phyloP scores from a whole-genome alignment of 2,888 invertebrate species.

The Cinara cedri region DNA sequence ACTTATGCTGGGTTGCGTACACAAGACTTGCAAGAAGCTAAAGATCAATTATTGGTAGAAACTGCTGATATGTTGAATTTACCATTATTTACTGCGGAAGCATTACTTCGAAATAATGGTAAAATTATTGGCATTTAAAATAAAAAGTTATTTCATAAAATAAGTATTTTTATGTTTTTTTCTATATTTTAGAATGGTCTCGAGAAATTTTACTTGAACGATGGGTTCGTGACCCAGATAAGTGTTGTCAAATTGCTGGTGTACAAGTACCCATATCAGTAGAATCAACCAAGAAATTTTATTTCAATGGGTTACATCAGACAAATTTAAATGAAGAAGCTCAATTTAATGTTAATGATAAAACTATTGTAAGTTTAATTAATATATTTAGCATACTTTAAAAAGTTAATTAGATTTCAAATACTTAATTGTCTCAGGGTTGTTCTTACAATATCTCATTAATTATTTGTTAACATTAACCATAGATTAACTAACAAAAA shows the following conservation, averaged over 20 bases:
- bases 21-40: conserved; percentile 74
- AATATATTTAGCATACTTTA: background rate
- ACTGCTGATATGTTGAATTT: conserved; percentile 75
- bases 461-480: too few species aligned
- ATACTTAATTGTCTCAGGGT: too few species aligned
- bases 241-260: conserved; percentile 72
- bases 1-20: conserved; percentile 70
- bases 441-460: too few species aligned
- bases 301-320: conserved; percentile 47
- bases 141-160: background rate
- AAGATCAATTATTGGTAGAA: conserved; percentile 73
- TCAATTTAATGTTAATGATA: conserved; percentile 47
- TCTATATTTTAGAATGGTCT: conserved; percentile 69
- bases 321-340: conserved; percentile 52
- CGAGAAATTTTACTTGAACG: conserved; percentile 70
- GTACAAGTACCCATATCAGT: conserved; percentile 69
- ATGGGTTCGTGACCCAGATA: conserved; percentile 72
- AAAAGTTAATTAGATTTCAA: too few species aligned
- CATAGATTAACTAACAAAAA: too few species aligned
- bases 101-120: conserved; percentile 72
- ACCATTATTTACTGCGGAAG: conserved; percentile 74
- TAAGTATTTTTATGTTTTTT: background rate
- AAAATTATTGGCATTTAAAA: conserved; percentile 58
- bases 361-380: conserved; percentile 44
- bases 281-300: conserved; percentile 59